Evolutionary conservation across 2,888 invertebrate species (phyloP), one percentile per base, ranked within the genome.

Genomic region (Trachelus tabidus): DNA sequence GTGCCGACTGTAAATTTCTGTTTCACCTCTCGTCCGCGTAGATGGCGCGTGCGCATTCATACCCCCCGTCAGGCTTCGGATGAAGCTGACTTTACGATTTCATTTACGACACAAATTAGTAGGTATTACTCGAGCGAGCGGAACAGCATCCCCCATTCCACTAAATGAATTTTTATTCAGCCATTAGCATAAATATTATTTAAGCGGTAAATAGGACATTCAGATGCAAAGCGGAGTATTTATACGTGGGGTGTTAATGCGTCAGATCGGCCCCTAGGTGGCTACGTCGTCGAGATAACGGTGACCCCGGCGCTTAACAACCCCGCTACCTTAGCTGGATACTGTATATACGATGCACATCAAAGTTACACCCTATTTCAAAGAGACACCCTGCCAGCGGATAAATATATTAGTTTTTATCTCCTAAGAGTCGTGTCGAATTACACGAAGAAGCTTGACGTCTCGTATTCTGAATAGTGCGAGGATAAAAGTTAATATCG

Each of bases 171-270:
- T 83, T 83, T 83, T 83, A 83, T 82, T 80, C 78, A 75, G 68
- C 78, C 81, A 83, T 83, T 83, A 83, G 81, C 83, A 83, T 83
- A 81, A 83, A 83, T 83, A 83, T 83, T 83, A 83, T 83, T 82
- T 81, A 83, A 82, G 79, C 82, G 77, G 80, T 82, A 83, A 40
- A 83, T 82, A 79, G 82, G 80, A 79, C 82, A 82, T 82, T 83
- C 81, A 78, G 77, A 82, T 83, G 82, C 80, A 81, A 81, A 83
- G 80, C 82, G 75, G 76, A 78, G 77, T 81, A 83, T 83, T 83
- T 83, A 83, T 81, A 40, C 40, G 40, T 4, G 81, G 75, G 37
- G 79, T 81, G 78, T 82, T 82, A 83, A 83, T 80, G 80, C 81
- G 73, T 77, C 56, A 78, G 76, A 80, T 82, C 80, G 79, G 71